Percentiles rank a stretch among this genome's conserved stretches.
Evolutionary conservation across 2,888 invertebrate species (phyloP).

Genomic region (Ophion slaviceki): DNA sequence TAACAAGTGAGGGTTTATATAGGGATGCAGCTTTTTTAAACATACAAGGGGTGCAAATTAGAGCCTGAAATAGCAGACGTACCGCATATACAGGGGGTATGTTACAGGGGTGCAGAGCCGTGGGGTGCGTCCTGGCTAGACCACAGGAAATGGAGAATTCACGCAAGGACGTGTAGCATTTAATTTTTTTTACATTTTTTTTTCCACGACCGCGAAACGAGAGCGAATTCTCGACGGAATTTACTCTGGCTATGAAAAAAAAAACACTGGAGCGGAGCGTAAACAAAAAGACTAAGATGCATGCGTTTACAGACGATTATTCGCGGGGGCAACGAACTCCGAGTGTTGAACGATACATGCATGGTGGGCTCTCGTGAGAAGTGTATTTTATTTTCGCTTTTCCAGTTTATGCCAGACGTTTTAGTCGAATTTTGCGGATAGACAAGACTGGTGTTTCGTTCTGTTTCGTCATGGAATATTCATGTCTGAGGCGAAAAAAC

Average conservation of each 20-base stretch:
- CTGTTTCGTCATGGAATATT: constrained; percentile 2
- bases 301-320: constrained; percentile 53
- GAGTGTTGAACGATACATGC: constrained; percentile 10
- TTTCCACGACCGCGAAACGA: constrained; percentile 46
- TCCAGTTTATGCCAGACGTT: constrained; percentile 14
- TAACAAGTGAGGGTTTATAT: constrained; percentile 37
- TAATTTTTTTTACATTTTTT: constrained; percentile 45
- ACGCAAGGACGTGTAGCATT: constrained; percentile 54
- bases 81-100: constrained; percentile 21
- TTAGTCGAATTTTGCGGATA: constrained; percentile 14
- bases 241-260: constrained; percentile 22
- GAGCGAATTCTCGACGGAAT: constrained; percentile 54
- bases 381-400: constrained; percentile 16
- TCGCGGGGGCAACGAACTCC: constrained; percentile 54
- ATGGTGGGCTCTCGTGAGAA: background rate
- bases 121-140: constrained; percentile 13
- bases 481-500: background rate
- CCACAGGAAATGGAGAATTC: constrained; percentile 58
- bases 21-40: constrained; percentile 17
- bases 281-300: constrained; percentile 35
- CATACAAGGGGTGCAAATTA: constrained; percentile 57
- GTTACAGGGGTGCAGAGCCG: background rate
- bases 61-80: constrained; percentile 47
- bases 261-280: constrained; percentile 3
- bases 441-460: constrained; percentile 29